A percentile compares a stretch with the other conserved stretches of the same genome.
phyloP scores from a whole-genome alignment of 2,888 invertebrate genomes.

The Drosophila meridiana region DNA sequence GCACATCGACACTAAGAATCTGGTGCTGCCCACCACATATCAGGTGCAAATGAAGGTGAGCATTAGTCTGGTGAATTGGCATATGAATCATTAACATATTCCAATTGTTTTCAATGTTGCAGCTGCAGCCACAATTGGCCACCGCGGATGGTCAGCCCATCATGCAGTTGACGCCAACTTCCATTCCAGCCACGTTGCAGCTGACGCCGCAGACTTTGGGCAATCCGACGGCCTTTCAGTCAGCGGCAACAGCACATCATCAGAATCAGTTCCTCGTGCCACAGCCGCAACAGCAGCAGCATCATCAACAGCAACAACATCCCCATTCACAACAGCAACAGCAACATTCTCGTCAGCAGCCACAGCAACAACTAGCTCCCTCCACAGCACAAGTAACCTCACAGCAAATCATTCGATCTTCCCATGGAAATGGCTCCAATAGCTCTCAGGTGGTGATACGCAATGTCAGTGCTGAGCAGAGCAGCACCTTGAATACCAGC shows the following conservation, averaged over 20 bases:
- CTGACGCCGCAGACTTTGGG: slow-evolving; percentile 78
- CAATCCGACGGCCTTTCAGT: slow-evolving; percentile 67
- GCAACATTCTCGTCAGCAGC: slow-evolving; percentile 53
- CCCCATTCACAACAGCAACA: slow-evolving; percentile 41
- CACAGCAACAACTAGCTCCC: slow-evolving; percentile 41
- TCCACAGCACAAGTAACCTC: slow-evolving; percentile 62
- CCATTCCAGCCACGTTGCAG: slow-evolving; percentile 84
- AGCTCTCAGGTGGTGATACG: slow-evolving; percentile 57
- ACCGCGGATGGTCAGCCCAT: slow-evolving; percentile 85
- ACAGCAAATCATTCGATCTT: slow-evolving; percentile 66
- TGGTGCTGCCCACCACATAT: slow-evolving; percentile 84
- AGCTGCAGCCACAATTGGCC: slow-evolving; percentile 84
- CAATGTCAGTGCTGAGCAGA: slow-evolving; percentile 47
- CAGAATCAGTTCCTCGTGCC: slow-evolving; percentile 55
- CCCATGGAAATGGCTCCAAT: slow-evolving; percentile 30
- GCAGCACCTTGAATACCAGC: slow-evolving; percentile 25
- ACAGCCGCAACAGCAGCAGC: slow-evolving; percentile 42
- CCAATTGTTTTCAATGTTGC: slow-evolving; percentile 22
- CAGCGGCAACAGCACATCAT: slow-evolving; percentile 33
- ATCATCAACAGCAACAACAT: slow-evolving; percentile 25
- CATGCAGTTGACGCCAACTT: slow-evolving; percentile 84
- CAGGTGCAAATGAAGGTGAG: slow-evolving; percentile 85
- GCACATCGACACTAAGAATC: slow-evolving; percentile 85
- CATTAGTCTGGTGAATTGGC: background rate
- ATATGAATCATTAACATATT: background rate